Percentiles rank a stretch among this genome's conserved stretches.
phyloP scores from a whole-genome alignment of 2,113 vertebrate genomes.

The Pomatostomus ruficeps region DNA sequence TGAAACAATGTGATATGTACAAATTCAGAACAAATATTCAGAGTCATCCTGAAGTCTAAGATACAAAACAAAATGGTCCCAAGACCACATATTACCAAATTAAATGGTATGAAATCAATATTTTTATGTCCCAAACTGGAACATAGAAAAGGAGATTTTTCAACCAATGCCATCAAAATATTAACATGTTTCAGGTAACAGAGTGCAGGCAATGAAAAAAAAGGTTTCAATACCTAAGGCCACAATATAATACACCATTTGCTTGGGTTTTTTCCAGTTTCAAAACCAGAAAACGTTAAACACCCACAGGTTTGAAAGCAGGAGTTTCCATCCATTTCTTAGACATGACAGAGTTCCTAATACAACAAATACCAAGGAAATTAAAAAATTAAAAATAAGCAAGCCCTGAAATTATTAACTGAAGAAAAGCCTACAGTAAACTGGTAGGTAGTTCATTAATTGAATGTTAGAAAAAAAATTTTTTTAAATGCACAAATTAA shows the following conservation, averaged over 20 bases:
- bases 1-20: constrained; percentile 7
- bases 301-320: not conserved
- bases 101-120: not conserved
- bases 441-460: not conserved
- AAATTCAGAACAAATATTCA: not conserved
- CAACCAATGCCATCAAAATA: not conserved
- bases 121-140: not conserved
- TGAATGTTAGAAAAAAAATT: fast-evolving
- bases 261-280: not conserved
- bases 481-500: not conserved
- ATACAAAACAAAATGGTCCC: not conserved
- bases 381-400: not conserved
- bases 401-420: not conserved
- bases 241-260: not conserved
- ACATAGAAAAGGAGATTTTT: not conserved
- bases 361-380: not conserved
- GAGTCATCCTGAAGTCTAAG: not conserved
- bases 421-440: not conserved
- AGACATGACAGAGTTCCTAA: not conserved
- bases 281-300: not conserved
- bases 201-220: not conserved
- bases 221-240: not conserved
- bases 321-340: not conserved
- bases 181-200: not conserved
- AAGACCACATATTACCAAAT: not conserved